Base-by-base conservation (phyloP, 2,797 vertebrate genomes). In the Chrysocyon brachyurus region DNA sequence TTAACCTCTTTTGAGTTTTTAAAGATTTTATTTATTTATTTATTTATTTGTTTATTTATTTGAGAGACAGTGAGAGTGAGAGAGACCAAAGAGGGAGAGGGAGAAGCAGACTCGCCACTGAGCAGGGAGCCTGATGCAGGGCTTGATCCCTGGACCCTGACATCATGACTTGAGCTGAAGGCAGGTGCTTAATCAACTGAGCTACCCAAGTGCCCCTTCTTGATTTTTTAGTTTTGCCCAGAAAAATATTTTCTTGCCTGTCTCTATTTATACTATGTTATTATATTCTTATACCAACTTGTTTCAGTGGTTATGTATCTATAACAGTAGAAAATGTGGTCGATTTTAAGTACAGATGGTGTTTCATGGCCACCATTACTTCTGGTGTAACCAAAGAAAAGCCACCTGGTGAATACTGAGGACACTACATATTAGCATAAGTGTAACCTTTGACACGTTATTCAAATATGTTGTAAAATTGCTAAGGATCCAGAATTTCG, bases 401-500 rank as follows among this genome's bases (percentile, higher is more conserved):
- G 33, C 66, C 66, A 78, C 31, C 5, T 75, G 3, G 36, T 57
- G 77, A 85, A 56, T 84, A 78, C 52, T 17, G 19, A 90, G 12
- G 26, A 68, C 2, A 12, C 16, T 66, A 8, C 28, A 31, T 28
- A 26, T 72, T 63, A 46, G 21, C 31, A 4, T 7, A 26, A 26
- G 7, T n/a, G 2, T 75, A 92, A 68, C 33, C 86, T 85, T 94
- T 95, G 90, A 57, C 40, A 87, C 22, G 88, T 63, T 52, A 77
- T 75, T 73, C 31, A 88, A 40, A 49, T 86, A 52, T 63, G 68
- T 70, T 63, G 3, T 73, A 90, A 96, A 95, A 57, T 96, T 73
- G 63, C 57, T 68, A 90, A 92, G 49, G 28, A 90, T 68, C 17
- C 64, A 92, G 28, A 61, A 96, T 92, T 92, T 87, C 24, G 72